phyloP scores from a whole-genome alignment of 2,888 invertebrate species.

The Eupithecia vulgata region DNA sequence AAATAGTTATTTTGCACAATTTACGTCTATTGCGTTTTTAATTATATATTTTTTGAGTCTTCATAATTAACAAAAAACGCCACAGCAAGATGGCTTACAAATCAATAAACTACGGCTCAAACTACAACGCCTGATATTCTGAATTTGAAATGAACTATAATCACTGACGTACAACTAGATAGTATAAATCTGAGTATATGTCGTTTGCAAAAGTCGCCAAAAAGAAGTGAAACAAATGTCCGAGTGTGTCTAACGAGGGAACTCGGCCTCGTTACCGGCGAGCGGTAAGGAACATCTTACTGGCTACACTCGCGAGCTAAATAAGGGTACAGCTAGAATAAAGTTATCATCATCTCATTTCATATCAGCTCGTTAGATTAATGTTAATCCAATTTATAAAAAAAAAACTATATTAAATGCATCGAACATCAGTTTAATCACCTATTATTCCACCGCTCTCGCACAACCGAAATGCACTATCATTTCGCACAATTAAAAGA shows the following conservation, averaged over 20 bases:
- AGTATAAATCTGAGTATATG: neutral
- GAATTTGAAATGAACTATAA: too few species aligned
- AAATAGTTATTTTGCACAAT: too few species aligned
- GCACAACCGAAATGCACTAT: neutral
- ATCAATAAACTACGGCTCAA: too few species aligned
- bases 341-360: too few species aligned
- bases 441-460: neutral
- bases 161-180: neutral
- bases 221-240: slow-evolving; percentile 66
- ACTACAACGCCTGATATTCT: too few species aligned
- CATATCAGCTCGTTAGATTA: too few species aligned
- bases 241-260: slow-evolving; percentile 60
- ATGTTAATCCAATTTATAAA: too few species aligned
- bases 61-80: neutral
- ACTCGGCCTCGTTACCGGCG: slow-evolving; percentile 69
- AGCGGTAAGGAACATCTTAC: slow-evolving; percentile 67
- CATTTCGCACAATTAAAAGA: too few species aligned
- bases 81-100: neutral
- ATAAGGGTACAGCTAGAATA: neutral
- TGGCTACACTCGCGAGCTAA: slow-evolving; percentile 51
- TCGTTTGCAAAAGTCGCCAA: slow-evolving; percentile 51
- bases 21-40: too few species aligned
- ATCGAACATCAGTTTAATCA: neutral
- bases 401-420: too few species aligned
- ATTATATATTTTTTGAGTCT: too few species aligned